phyloP scores from a whole-genome alignment of 1,140 invertebrate genomes.

The Drosophila truncata region DNA sequence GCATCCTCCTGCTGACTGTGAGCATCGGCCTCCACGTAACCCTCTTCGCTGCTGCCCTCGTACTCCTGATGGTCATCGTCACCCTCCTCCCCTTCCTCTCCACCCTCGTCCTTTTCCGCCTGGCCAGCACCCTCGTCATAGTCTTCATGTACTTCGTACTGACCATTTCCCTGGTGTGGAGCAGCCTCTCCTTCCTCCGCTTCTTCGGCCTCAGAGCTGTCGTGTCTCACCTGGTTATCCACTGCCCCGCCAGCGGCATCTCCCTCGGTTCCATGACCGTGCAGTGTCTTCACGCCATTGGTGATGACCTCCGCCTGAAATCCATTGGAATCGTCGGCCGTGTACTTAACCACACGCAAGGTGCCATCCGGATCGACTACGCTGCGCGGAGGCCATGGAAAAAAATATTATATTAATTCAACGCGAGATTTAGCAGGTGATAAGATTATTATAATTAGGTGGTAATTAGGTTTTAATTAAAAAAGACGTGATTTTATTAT shows the following conservation, averaged over 20 bases:
- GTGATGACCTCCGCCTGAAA: conserved; percentile 86
- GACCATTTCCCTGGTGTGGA: conserved; percentile 31
- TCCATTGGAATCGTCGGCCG: conserved; percentile 86
- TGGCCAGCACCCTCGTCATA: conserved; percentile 44
- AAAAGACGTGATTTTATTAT: no score
- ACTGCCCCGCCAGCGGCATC: conserved; percentile 22
- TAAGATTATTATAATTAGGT: neutral
- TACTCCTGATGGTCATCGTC: conserved; percentile 67
- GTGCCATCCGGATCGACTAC: conserved; percentile 86
- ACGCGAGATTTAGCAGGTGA: neutral
- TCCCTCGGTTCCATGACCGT: conserved; percentile 64
- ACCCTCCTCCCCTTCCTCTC: conserved; percentile 42
- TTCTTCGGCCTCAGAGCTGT: conserved; percentile 34
- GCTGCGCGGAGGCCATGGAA: conserved; percentile 51
- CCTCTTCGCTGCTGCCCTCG: conserved; percentile 77
- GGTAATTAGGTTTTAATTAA: neutral
- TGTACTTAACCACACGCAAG: conserved; percentile 86
- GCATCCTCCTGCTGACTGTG: conserved; percentile 58
- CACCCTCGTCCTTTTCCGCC: conserved; percentile 31
- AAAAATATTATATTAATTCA: conserved; percentile 18
- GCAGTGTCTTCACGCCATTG: conserved; percentile 72
- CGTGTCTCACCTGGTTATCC: conserved; percentile 53
- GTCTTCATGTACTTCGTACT: conserved; percentile 70
- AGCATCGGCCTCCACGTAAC: conserved; percentile 69
- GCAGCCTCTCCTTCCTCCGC: conserved; percentile 12